Conservation (phyloP, 2,113 vertebrate genomes). For the Corynorhinus townsendii region DNA sequence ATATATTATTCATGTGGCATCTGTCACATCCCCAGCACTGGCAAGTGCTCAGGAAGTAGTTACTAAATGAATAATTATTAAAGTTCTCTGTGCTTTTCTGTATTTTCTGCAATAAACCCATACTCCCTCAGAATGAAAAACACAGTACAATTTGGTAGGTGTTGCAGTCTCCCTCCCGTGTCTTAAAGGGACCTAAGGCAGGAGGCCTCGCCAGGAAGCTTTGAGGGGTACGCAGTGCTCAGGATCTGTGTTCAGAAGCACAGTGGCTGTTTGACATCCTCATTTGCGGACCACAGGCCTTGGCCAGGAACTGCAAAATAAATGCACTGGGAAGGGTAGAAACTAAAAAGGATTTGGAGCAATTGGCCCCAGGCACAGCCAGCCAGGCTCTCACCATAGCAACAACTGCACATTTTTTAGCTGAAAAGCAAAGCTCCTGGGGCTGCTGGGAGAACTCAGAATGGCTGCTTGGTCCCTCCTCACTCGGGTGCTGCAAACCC, state of each 20-base stretch:
- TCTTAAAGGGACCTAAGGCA: background rate
- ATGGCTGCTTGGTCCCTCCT: background rate
- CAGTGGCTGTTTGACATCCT: background rate
- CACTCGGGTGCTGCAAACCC: background rate
- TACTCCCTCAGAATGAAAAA: background rate
- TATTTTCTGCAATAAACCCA: background rate
- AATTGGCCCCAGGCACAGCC: background rate
- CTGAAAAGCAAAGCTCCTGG: background rate
- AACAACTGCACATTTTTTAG: background rate
- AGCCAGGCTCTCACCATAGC: background rate
- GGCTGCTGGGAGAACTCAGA: background rate
- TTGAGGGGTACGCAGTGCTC: background rate
- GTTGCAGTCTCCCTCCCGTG: background rate
- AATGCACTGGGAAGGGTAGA: background rate
- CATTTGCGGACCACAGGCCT: constrained; percentile 21
- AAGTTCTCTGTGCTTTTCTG: background rate
- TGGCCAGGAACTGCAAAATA: constrained; percentile 38
- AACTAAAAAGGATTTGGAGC: constrained; percentile 18
- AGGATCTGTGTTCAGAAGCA: background rate
- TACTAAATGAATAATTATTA: background rate
- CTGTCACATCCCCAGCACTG: background rate
- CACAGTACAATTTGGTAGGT: background rate
- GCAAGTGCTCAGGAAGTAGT: constrained; percentile 22
- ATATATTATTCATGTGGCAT: background rate
- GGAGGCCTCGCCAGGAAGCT: background rate